phyloP scores from a whole-genome alignment of 2,888 invertebrate genomes.

The Megalurothrips usitatus region DNA sequence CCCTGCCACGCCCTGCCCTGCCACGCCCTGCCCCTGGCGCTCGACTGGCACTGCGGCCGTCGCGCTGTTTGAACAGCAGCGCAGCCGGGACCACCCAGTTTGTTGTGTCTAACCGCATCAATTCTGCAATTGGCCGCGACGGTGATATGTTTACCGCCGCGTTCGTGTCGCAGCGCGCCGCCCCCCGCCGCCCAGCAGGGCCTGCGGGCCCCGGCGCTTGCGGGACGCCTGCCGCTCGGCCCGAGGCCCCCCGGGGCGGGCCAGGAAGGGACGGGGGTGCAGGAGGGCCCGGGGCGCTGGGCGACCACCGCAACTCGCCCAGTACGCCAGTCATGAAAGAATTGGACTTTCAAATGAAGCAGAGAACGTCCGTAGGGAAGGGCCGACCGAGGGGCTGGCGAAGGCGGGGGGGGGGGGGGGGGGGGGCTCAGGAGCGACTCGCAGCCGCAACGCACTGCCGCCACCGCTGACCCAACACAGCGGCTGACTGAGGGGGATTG shows the following conservation, averaged over 20 bases:
- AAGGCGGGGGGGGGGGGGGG: not conserved
- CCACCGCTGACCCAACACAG: not conserved
- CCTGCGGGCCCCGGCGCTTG: not conserved
- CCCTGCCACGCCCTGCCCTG: too few species aligned
- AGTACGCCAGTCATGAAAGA: not conserved
- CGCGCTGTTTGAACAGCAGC: too few species aligned
- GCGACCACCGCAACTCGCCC: not conserved
- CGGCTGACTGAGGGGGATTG: not conserved
- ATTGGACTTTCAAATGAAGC: slow-evolving; percentile 11
- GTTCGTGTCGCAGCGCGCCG: not conserved
- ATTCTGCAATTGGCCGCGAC: not conserved
- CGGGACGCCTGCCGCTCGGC: not conserved
- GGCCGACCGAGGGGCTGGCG: not conserved
- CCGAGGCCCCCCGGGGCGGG: not conserved
- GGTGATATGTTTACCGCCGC: slow-evolving; percentile 1
- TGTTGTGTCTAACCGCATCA: not conserved
- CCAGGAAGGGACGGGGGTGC: not conserved
- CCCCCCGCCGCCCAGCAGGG: too few species aligned
- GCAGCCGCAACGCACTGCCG: not conserved
- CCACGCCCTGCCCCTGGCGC: too few species aligned
- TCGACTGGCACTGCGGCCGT: too few species aligned
- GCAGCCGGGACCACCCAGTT: not conserved
- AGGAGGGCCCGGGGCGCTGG: not conserved
- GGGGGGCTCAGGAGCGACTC: too few species aligned
- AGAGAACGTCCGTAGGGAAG: not conserved